A percentile compares a stretch with the other conserved stretches of the same genome.
Conservation (phyloP, 2,113 vertebrate species). For the Brachyhypopomus gauderio region DNA sequence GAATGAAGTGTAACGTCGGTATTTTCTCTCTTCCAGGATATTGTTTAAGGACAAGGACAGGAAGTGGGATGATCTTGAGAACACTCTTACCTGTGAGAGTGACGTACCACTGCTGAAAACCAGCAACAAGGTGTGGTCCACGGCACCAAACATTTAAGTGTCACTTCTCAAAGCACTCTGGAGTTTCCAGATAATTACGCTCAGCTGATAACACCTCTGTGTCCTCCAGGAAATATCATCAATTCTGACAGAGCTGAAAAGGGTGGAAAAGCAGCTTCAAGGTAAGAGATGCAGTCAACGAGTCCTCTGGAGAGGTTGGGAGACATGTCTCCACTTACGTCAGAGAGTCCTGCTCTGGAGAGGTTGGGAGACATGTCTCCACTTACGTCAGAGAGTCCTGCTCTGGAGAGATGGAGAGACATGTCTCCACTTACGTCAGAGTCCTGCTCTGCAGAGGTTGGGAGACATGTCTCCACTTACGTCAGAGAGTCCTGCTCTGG, state of each 20-base stretch:
- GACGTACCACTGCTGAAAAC: conserved; percentile 95
- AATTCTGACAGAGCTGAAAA: conserved; percentile 91
- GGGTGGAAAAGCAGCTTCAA: conserved; percentile 96
- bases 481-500: no score
- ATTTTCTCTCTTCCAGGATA: conserved; percentile 78
- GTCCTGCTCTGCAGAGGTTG: no score
- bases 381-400: neutral
- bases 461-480: no score
- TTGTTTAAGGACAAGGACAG: conserved; percentile 97
- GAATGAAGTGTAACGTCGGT: neutral
- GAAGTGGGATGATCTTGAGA: conserved; percentile 98
- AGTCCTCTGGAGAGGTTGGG: neutral
- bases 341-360: no score
- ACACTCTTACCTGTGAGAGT: conserved; percentile 87
- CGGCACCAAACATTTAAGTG: neutral
- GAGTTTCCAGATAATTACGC: neutral
- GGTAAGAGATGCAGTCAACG: conserved; percentile 69
- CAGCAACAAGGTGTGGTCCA: conserved; percentile 86
- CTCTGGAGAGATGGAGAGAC: no score
- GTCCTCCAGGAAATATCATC: conserved; percentile 88
- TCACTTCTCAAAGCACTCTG: neutral
- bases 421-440: neutral
- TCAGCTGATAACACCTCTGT: neutral
- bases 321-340: no score
- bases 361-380: neutral